A percentile compares a stretch with the other conserved stretches of the same genome.
Evolutionary conservation across 2,888 invertebrate species (phyloP).

Genomic region (Myathropa florea): DNA sequence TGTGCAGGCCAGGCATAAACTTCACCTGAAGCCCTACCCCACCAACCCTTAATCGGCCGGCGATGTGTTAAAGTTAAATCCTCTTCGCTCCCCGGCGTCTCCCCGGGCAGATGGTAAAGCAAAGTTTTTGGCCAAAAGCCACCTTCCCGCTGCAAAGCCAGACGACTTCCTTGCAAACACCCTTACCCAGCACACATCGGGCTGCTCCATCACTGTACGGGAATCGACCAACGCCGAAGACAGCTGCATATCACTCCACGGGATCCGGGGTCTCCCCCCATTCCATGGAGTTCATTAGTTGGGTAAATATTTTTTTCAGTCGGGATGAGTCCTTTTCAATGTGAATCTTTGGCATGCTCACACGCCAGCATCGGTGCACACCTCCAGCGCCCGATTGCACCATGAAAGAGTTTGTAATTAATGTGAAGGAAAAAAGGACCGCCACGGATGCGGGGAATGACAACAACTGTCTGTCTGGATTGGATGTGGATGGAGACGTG

Average conservation of each 20-base stretch:
- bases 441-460: not conserved
- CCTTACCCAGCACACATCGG: not conserved
- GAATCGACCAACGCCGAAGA: constrained; percentile 13
- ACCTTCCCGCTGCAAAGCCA: constrained; percentile 42
- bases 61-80: constrained; percentile 59
- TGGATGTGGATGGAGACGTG: not conserved
- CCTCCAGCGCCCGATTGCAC: constrained; percentile 27
- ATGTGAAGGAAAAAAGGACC: constrained; percentile 40
- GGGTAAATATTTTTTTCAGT: constrained; percentile 67
- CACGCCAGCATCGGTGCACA: constrained; percentile 28
- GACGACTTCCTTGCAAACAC: constrained; percentile 47
- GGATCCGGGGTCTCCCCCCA: constrained; percentile 23
- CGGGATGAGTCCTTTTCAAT: constrained; percentile 58
- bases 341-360: constrained; percentile 20
- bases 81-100: constrained; percentile 22
- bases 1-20: constrained; percentile 4
- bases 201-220: not conserved
- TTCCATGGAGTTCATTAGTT: constrained; percentile 59
- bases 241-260: constrained; percentile 45
- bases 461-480: constrained; percentile 2
- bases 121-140: constrained; percentile 65
- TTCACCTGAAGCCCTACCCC: constrained; percentile 21
- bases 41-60: constrained; percentile 47
- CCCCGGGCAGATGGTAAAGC: constrained; percentile 5
- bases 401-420: constrained; percentile 66